Conservation (phyloP, 2,113 vertebrate species). For the rabbit (Oryctolagus cuniculus) region mOryCun1.1 NC_091436.1:39617001-39617500, state of each 20-base stretch:
- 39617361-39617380: not conserved
- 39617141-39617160: too few relatives aligned
- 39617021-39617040: too few relatives aligned
- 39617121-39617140: too few relatives aligned
- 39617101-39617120: too few relatives aligned
- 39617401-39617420: not conserved
- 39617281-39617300: not conserved
- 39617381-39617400: not conserved
- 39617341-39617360: not conserved
- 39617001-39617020: too few relatives aligned
- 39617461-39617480: not conserved
- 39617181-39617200: too few relatives aligned
- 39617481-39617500: not conserved
- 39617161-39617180: too few relatives aligned
- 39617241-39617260: not conserved
- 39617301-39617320: not conserved
- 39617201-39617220: too few relatives aligned
- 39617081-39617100: too few relatives aligned
- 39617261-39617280: not conserved
- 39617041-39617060: too few relatives aligned
- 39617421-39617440: not conserved
- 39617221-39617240: not conserved
- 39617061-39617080: too few relatives aligned
- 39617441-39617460: not conserved
- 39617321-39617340: not conserved